Evolutionary conservation across 35 echinoderm and acorn worm species (phyloP).

Genomic region (Heliocidaris tuberculata): DNA sequence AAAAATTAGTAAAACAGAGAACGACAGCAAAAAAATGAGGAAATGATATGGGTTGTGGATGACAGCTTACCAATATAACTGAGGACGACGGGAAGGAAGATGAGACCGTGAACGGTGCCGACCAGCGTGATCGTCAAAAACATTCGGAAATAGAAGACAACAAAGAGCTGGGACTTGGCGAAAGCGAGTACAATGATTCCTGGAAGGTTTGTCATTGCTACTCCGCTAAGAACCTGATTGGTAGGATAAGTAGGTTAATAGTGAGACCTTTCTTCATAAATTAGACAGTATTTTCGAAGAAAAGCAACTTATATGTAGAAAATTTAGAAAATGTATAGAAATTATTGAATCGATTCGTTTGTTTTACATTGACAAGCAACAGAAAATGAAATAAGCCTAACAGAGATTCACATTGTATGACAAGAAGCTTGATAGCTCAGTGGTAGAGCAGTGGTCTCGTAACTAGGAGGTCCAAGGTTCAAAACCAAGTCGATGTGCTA

Average conservation of each 20-base stretch:
- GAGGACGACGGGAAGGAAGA: conserved; percentile 86
- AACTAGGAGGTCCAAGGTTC: too few species aligned
- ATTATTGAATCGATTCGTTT: too few species aligned
- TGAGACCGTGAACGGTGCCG: conserved; percentile 79
- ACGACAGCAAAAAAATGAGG: not conserved
- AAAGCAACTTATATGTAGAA: too few species aligned
- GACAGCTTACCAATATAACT: conserved; percentile 76
- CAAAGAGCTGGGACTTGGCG: conserved; percentile 94
- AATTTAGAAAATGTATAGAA: too few species aligned
- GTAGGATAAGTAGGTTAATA: not conserved
- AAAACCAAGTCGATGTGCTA: too few species aligned
- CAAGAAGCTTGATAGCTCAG: too few species aligned
- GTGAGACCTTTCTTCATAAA: too few species aligned
- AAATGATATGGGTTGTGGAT: not conserved
- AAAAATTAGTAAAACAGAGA: not conserved
- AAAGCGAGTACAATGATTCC: conserved; percentile 93
- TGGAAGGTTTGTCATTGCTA: conserved; percentile 95
- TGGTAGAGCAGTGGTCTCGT: too few species aligned
- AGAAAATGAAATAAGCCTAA: too few species aligned
- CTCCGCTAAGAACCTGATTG: conserved; percentile 88
- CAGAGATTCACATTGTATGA: too few species aligned
- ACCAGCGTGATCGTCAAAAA: conserved; percentile 89
- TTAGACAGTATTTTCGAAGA: too few species aligned
- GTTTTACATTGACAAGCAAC: too few species aligned
- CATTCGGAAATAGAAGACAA: conserved; percentile 99